Conservation (phyloP, 2,797 vertebrate genomes). For the Epinephelus coioides region DNA sequence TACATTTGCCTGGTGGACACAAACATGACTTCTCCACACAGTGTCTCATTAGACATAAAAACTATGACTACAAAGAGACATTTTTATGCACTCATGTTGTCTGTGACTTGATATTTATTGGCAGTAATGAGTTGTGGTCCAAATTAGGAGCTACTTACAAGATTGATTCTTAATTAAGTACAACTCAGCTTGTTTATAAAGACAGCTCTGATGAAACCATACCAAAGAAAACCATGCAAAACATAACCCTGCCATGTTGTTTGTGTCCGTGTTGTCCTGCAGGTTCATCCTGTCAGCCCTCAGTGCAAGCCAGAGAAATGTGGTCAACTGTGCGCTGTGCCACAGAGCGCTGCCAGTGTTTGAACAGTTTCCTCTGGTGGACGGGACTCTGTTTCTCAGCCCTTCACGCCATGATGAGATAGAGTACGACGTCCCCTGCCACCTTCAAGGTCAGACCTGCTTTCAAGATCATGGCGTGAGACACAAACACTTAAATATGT, state of each 20-base stretch:
- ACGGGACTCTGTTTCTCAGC: constrained; percentile 97
- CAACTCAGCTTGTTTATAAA: too few species aligned
- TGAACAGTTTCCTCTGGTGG: constrained; percentile 98
- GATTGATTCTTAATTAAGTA: too few species aligned
- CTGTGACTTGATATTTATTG: too few species aligned
- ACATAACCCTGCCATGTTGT: not conserved
- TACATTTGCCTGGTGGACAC: too few species aligned
- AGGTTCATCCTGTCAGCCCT: constrained; percentile 98
- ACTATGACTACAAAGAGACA: too few species aligned
- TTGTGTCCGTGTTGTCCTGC: not conserved
- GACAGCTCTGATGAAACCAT: not conserved
- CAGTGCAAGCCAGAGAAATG: constrained; percentile 96
- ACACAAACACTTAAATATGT: too few species aligned
- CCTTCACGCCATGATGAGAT: constrained; percentile 98
- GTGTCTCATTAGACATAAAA: too few species aligned
- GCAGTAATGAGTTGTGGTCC: too few species aligned
- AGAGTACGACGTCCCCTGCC: constrained; percentile 98
- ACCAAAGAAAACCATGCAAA: too few species aligned
- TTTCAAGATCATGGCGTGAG: not conserved
- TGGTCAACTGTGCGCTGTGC: constrained; percentile 98
- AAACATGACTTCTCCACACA: too few species aligned
- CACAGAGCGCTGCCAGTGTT: constrained; percentile 95
- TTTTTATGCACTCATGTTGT: too few species aligned
- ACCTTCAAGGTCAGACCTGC: constrained; percentile 94
- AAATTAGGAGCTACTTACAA: too few species aligned